These are phyloP conservation scores for Linepithema humile DNA, from an alignment of 1,140 invertebrate species.

Conservation along the genomic window DNA sequence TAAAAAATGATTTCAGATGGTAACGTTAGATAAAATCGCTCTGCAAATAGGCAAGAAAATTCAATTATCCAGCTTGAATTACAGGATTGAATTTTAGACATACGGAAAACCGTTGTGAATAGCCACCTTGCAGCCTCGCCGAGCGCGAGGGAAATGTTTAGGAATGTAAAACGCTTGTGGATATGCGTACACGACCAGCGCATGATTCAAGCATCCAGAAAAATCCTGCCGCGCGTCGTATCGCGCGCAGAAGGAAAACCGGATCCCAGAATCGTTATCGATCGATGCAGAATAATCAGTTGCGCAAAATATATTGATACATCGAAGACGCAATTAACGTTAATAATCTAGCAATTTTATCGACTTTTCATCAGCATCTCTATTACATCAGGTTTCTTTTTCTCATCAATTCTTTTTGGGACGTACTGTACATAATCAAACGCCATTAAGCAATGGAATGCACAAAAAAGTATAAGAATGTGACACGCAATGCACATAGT, in stretches of 20 bases:
- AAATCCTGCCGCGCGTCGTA: conserved; percentile 23
- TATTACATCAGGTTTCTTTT: not conserved
- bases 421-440: not conserved
- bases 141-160: conserved; percentile 23
- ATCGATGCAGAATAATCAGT: conserved; percentile 29
- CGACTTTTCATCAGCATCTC: not conserved
- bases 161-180: conserved; percentile 44
- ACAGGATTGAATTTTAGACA: not conserved
- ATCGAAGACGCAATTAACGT: not conserved
- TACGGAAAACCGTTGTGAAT: not conserved
- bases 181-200: conserved; percentile 3
- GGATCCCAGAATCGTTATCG: conserved; percentile 32
- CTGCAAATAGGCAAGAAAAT: not conserved
- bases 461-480: too few relatives aligned
- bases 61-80: not conserved
- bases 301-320: not conserved
- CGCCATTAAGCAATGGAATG: too few relatives aligned
- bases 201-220: conserved; percentile 50
- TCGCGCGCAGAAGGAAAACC: conserved; percentile 27
- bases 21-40: not conserved
- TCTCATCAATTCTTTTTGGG: not conserved
- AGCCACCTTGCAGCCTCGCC: conserved; percentile 3
- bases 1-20: not conserved
- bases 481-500: not conserved
- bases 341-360: not conserved